Conservation (phyloP, 2,888 invertebrate genomes). For the Heliconius erato region DNA sequence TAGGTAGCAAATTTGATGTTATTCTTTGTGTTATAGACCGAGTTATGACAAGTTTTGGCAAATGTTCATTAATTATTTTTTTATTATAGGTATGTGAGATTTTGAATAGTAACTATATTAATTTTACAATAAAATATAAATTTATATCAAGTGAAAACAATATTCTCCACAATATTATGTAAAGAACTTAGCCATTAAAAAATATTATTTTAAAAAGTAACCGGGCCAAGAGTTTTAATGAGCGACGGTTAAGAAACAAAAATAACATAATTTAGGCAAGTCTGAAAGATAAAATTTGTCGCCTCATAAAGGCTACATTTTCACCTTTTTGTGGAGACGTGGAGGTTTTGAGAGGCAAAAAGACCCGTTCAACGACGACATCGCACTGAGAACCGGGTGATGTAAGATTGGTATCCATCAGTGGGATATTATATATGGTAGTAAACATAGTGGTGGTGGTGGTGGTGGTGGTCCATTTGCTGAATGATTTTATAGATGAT, state of each 20-base stretch:
- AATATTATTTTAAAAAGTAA: not conserved
- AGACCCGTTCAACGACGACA: slow-evolving; percentile 42
- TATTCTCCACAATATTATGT: not conserved
- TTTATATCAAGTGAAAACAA: not conserved
- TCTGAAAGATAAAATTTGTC: slow-evolving; percentile 46
- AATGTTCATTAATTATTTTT: no score
- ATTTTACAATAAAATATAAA: no score
- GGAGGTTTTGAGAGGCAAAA: slow-evolving; percentile 48
- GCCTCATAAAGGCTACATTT: slow-evolving; percentile 49
- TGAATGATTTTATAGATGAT: not conserved
- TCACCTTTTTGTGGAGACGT: slow-evolving; percentile 49
- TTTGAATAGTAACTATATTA: no score
- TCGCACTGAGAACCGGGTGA: slow-evolving; percentile 37
- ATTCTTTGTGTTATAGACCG: no score
- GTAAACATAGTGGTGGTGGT: not conserved
- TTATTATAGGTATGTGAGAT: no score
- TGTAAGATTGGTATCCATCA: slow-evolving; percentile 19
- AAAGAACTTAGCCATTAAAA: slow-evolving; percentile 12
- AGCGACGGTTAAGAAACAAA: slow-evolving; percentile 35
- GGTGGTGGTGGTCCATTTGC: not conserved
- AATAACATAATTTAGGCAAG: slow-evolving; percentile 41
- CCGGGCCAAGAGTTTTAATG: slow-evolving; percentile 27
- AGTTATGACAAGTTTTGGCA: no score
- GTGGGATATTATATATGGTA: not conserved
- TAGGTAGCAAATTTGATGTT: no score